Evolutionary conservation across 2,113 vertebrate genomes (phyloP).

Genomic region (Polyodon spathula): DNA sequence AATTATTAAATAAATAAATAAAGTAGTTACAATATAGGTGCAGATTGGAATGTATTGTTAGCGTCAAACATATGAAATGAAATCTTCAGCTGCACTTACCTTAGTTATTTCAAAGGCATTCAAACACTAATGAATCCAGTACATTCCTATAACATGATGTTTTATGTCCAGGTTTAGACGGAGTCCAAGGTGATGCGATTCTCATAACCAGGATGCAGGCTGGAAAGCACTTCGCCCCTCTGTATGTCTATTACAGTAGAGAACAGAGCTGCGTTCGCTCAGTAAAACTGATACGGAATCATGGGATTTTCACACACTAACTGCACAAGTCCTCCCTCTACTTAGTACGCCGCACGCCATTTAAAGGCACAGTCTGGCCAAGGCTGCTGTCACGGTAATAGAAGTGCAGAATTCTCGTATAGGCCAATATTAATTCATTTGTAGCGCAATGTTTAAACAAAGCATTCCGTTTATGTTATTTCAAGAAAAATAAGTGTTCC

Average conservation of each 20-base stretch:
- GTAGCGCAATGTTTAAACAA: too few relatives aligned
- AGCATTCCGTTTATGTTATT: too few relatives aligned
- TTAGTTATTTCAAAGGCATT: slow-evolving; percentile 36
- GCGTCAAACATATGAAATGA: too few relatives aligned
- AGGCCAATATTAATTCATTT: too few relatives aligned
- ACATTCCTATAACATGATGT: slow-evolving; percentile 32
- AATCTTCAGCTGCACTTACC: slow-evolving; percentile 38
- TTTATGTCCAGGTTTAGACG: slow-evolving; percentile 34
- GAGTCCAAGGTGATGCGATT: slow-evolving; percentile 17
- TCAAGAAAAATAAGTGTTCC: too few relatives aligned
- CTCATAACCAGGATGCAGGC: slow-evolving; percentile 28
- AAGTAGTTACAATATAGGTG: too few relatives aligned
- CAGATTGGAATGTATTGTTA: too few relatives aligned
- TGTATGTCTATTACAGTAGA: slow-evolving; percentile 39
- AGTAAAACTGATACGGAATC: slow-evolving; percentile 33
- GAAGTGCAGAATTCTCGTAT: neutral
- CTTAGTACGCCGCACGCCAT: slow-evolving; percentile 26
- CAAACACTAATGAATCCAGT: slow-evolving; percentile 42
- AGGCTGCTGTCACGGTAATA: neutral
- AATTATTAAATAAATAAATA: too few relatives aligned
- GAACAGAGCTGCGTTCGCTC: slow-evolving; percentile 32
- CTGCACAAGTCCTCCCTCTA: slow-evolving; percentile 36
- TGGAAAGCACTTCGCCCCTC: slow-evolving; percentile 18
- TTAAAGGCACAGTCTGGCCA: slow-evolving; percentile 38
- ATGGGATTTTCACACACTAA: slow-evolving; percentile 38